Base-by-base conservation (phyloP, 1,140 invertebrate genomes). In the Platyscapa corneri region DNA sequence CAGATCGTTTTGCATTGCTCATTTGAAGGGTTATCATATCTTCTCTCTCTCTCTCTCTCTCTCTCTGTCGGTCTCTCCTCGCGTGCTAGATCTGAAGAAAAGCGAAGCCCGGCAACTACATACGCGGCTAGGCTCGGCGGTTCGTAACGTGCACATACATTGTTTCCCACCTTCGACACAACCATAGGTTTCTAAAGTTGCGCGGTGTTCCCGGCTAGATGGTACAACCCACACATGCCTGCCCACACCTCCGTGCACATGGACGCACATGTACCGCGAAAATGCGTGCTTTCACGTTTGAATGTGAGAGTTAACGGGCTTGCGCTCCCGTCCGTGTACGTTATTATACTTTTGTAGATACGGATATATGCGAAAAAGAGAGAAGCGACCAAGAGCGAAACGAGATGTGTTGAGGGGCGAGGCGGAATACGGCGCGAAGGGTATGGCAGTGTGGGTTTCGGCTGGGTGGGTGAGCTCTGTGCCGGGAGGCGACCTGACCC, bases 281-380 rank as follows among this genome's bases (percentile, higher is more conserved):
- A 67, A 67, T 34, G 49, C 77, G 56, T 39, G 77, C 56, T 79
- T 39, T 30, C 42, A 39, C 20, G 53, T 39, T 65, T 20, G 46
- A 60, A 76, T 67, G 72, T 65, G 37, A 75, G 79, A 65, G 72
- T 86, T 86, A 78, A 82, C 80, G 75, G 37, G 46, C 81, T 79
- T 53, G 30, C 53, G 56, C 46, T 67, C 64, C 30, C 42, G 46
- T 77, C 30, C 87, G 84, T 88, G 88, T 87, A 87, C 83, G 87
- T 87, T 89, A 89, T 89, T 89, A 88, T 87, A 84, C 67, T 86
- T 84, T 80, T 80, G 77, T 88, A 87, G 87, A 85, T 77, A 23
- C 14, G 60, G 53, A 64, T 20, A 76, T 46, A 37, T 39, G 42
- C 2, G 6, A 72, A 53, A 77, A 39, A 53, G 16, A 78, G 46